phyloP scores from a whole-genome alignment of 2,113 vertebrate genomes.

The Sturnira hondurensis region DNA sequence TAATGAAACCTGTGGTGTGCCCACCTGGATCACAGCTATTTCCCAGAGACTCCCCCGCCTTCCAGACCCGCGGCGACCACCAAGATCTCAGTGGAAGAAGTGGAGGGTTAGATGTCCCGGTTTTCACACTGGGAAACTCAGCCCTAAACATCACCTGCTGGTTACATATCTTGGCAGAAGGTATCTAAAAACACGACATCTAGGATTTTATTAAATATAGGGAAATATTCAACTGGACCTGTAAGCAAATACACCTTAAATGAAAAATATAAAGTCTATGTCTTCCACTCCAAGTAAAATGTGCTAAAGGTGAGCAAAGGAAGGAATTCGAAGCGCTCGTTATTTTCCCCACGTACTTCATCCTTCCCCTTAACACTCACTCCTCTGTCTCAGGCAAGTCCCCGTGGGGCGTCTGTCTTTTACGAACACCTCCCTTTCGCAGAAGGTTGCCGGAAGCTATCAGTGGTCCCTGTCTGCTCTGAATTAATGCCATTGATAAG shows the following conservation, averaged over 20 bases:
- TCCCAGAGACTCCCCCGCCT: not conserved
- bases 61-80: not conserved
- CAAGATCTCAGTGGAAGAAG: not conserved
- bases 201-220: not conserved
- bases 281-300: not conserved
- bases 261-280: not conserved
- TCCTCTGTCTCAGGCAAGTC: not conserved
- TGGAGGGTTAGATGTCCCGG: accelerated
- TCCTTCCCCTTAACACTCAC: not conserved
- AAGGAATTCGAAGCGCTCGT: not conserved
- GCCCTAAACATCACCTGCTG: not conserved
- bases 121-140: not conserved
- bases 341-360: not conserved
- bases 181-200: not conserved
- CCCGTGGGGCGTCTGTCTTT: not conserved
- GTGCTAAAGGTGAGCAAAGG: not conserved
- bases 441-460: conserved; percentile 14
- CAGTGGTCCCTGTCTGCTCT: not conserved
- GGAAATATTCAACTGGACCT: not conserved
- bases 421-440: conserved; percentile 14
- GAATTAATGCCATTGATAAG: conserved; percentile 64
- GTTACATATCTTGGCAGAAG: not conserved
- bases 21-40: not conserved
- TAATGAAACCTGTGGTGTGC: not conserved
- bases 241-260: not conserved